A percentile compares a stretch with the other conserved stretches of the same genome.
Evolutionary conservation across 2,888 invertebrate genomes (phyloP).

Genomic region (Cheilosia grossa): DNA sequence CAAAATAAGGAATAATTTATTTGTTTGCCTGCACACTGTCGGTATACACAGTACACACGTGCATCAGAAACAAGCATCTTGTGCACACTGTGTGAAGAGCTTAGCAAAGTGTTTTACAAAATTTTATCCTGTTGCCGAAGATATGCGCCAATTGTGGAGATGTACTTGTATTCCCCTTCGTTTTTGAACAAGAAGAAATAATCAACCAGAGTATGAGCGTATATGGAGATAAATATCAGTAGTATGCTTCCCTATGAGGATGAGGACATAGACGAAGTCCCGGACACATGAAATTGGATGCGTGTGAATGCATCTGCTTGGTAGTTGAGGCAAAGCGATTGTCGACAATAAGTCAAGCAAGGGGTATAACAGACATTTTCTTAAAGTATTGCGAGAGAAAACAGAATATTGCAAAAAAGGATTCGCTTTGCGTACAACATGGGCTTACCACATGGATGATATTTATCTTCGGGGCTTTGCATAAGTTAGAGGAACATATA

Average conservation of each 20-base stretch:
- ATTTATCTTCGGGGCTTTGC: slow-evolving; percentile 20
- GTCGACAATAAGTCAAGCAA: slow-evolving; percentile 47
- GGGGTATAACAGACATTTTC: slow-evolving; percentile 10
- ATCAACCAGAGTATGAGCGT: neutral
- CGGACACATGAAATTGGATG: slow-evolving; percentile 29
- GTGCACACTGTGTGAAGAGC: slow-evolving; percentile 36
- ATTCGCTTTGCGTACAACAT: slow-evolving; percentile 10
- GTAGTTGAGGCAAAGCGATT: slow-evolving; percentile 5
- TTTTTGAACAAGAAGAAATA: slow-evolving; percentile 12
- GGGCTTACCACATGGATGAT: slow-evolving; percentile 30
- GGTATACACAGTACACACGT: slow-evolving; percentile 19
- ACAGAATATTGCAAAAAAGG: neutral
- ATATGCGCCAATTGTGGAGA: slow-evolving; percentile 42
- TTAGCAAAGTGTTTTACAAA: slow-evolving; percentile 62
- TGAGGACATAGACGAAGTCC: slow-evolving; percentile 5
- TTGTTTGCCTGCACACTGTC: slow-evolving; percentile 50
- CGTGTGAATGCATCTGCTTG: slow-evolving; percentile 41
- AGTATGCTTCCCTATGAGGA: slow-evolving; percentile 9
- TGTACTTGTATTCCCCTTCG: slow-evolving; percentile 4
- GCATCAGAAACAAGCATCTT: slow-evolving; percentile 7
- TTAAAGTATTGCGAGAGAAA: slow-evolving; percentile 18
- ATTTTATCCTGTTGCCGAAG: slow-evolving; percentile 62
- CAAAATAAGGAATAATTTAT: slow-evolving; percentile 74
- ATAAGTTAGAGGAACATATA: neutral
- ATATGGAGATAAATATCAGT: neutral